Evolutionary conservation across 2,888 invertebrate genomes (phyloP).

Genomic region (Agrilus biguttatus): DNA sequence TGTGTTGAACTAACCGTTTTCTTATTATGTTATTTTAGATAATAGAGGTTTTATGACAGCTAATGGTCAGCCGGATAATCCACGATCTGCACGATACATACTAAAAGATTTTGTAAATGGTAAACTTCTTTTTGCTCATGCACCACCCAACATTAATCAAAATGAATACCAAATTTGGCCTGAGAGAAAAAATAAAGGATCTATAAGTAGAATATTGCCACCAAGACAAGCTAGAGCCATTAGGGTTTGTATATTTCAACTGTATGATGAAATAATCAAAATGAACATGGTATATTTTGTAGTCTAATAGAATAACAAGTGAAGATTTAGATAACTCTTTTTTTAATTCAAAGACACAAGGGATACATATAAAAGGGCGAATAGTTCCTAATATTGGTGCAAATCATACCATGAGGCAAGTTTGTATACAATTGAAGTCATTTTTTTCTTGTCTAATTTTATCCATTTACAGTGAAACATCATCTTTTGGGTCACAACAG

Average conservation of each 20-base stretch:
- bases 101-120: slow-evolving; percentile 89
- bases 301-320: slow-evolving; percentile 26
- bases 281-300: slow-evolving; percentile 2
- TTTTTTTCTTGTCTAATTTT: not conserved
- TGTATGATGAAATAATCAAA: not conserved
- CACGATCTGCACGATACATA: slow-evolving; percentile 77
- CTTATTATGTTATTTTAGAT: slow-evolving; percentile 39
- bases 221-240: slow-evolving; percentile 40
- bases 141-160: slow-evolving; percentile 60
- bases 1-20: not conserved
- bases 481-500: too few relatives aligned
- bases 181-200: slow-evolving; percentile 27
- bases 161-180: slow-evolving; percentile 46
- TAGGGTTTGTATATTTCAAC: slow-evolving; percentile 27
- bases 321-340: slow-evolving; percentile 49
- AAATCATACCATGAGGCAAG: too few relatives aligned
- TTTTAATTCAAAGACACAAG: slow-evolving; percentile 32
- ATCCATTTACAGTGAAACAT: too few relatives aligned
- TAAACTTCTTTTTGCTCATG: slow-evolving; percentile 63
- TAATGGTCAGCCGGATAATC: slow-evolving; percentile 86
- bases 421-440: too few relatives aligned
- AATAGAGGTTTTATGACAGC: slow-evolving; percentile 96
- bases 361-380: slow-evolving; percentile 25
- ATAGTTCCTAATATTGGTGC: too few relatives aligned
- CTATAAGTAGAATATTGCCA: slow-evolving; percentile 34